Evolutionary conservation across 1,140 invertebrate genomes (phyloP).

Genomic region (Cotesia typhae): DNA sequence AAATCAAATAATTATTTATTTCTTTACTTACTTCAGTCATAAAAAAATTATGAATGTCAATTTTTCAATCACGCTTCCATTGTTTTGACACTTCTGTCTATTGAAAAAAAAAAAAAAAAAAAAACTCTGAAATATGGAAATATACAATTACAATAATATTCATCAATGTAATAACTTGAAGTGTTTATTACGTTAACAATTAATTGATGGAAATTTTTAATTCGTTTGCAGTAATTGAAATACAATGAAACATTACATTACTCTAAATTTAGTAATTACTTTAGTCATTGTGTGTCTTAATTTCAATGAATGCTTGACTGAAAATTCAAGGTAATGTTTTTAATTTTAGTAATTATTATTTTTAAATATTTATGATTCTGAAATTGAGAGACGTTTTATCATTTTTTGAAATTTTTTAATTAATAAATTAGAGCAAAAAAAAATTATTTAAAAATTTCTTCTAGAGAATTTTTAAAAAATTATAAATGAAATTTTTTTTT

Average conservation of each 20-base stretch:
- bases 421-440: neutral
- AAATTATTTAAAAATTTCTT: neutral
- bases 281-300: neutral
- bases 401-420: no score
- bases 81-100: constrained; percentile 3
- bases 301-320: neutral
- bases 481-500: no score
- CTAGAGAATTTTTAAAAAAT: neutral
- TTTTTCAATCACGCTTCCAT: constrained; percentile 19
- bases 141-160: neutral
- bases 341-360: no score
- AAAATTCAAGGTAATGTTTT: neutral
- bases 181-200: neutral
- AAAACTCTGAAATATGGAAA: constrained; percentile 8
- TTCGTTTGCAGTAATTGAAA: neutral
- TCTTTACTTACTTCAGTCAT: constrained; percentile 1
- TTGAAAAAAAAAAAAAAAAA: neutral
- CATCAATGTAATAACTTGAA: neutral
- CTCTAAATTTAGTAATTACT: neutral
- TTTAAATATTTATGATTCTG: no score
- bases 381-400: no score
- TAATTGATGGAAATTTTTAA: neutral
- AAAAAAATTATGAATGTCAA: constrained; percentile 7
- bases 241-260: constrained; percentile 12
- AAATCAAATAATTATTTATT: constrained; percentile 29